phyloP scores from a whole-genome alignment of 2,888 invertebrate genomes.

The Lottia gigantea region DNA sequence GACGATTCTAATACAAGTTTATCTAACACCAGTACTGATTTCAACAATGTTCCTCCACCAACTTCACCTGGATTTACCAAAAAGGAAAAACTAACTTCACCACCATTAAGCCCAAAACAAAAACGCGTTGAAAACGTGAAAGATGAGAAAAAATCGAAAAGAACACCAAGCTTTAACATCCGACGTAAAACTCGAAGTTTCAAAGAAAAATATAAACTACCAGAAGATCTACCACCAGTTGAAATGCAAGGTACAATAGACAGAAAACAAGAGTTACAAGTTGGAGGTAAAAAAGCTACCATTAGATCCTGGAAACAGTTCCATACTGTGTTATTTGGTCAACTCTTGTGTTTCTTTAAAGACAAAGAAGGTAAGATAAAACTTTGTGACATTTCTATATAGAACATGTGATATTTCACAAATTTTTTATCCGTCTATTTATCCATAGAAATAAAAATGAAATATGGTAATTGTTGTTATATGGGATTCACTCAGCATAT shows the following conservation, averaged over 20 bases:
- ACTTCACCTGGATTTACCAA: constrained; percentile 41
- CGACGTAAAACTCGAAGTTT: constrained; percentile 89
- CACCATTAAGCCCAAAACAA: constrained; percentile 48
- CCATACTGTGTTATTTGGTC: constrained; percentile 95
- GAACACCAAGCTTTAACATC: constrained; percentile 95
- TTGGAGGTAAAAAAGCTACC: constrained; percentile 93
- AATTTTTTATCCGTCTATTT: too few species aligned
- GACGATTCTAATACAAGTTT: neutral
- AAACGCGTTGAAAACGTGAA: constrained; percentile 47
- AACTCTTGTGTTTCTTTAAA: constrained; percentile 96
- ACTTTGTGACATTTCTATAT: too few species aligned
- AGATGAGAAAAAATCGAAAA: constrained; percentile 81
- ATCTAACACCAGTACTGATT: constrained; percentile 23
- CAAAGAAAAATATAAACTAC: constrained; percentile 66
- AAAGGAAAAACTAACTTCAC: constrained; percentile 46
- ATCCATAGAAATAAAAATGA: too few species aligned
- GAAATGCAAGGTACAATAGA: constrained; percentile 92
- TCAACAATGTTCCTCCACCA: constrained; percentile 19
- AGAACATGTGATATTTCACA: too few species aligned
- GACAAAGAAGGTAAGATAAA: constrained; percentile 76
- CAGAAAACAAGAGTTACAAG: constrained; percentile 92
- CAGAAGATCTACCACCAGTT: constrained; percentile 79
- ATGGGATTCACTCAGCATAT: too few species aligned
- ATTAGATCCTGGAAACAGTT: constrained; percentile 95
- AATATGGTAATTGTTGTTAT: too few species aligned